Conservation (phyloP, 2,113 vertebrate genomes). For the Calyptomena viridis region DNA sequence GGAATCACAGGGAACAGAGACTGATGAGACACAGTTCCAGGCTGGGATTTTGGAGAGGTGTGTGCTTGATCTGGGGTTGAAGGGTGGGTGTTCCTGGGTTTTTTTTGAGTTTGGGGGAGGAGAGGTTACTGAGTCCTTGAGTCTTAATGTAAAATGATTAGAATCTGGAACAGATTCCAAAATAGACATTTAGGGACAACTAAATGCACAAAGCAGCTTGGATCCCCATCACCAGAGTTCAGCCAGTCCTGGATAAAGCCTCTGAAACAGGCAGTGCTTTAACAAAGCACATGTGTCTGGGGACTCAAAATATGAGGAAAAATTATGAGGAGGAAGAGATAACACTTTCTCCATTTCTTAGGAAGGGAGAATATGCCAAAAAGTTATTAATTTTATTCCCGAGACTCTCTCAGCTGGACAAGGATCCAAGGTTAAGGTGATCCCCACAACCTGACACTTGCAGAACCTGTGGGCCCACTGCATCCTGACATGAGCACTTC, state of each 20-base stretch:
- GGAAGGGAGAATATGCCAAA: background rate
- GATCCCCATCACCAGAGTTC: background rate
- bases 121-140: background rate
- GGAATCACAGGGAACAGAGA: background rate
- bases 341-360: constrained; percentile 5
- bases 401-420: background rate
- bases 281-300: background rate
- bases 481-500: background rate
- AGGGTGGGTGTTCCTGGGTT: background rate
- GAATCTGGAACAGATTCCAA: background rate
- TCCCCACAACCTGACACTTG: background rate
- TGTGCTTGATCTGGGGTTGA: background rate
- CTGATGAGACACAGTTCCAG: background rate
- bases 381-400: background rate
- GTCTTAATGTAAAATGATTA: background rate
- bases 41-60: background rate
- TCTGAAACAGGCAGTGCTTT: background rate
- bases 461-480: background rate
- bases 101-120: background rate
- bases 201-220: background rate
- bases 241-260: background rate
- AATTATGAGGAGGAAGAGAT: background rate
- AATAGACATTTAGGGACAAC: background rate
- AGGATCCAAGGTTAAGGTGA: background rate
- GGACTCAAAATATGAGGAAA: background rate